Base-by-base conservation (phyloP, 2,797 vertebrate species). In the Botia almorhae region DNA sequence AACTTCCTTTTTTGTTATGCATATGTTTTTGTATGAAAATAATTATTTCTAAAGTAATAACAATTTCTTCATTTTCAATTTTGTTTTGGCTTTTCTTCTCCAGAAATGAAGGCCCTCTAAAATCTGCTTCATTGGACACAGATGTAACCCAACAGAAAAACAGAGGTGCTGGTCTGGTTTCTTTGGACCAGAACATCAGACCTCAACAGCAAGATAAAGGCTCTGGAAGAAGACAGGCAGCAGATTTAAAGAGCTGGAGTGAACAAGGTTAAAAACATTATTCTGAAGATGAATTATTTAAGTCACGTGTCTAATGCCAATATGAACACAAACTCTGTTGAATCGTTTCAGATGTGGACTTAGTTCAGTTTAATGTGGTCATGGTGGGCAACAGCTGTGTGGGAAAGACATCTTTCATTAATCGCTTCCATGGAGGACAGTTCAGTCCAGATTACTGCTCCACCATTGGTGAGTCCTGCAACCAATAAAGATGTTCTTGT, bases 381-480 rank as follows among this genome's bases (percentile, higher is more conserved):
- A 95, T 99, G 61, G 77, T 99, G 2, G 98, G 98, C 85, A 94
- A 96, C 85, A 94, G 96, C 78, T 89, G 89, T 0, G 96, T 98
- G 86, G 98, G 98, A 68, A 99, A 99, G 87, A 97, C 97, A 0
- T 96, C 96, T 0, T 98, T 98, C 87, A 92, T 98, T 86, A 91
- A 93, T 88, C 91, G 95, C 53, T 82, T 96, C 77, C 92, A 94
- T 0, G 89, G 89, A 0, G 89, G 95, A 39, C 81, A 88, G 83
- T 97, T 96, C 70, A 90, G 85, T 76, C 79, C 86, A 0, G 91
- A 94, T 53, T 76, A 94, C 43, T 64, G 89, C 0, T 85, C 96
- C 12, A 97, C 98, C 0, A 82, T 98, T 85, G 97, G 98, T 99
- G 92, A 91, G 92, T 78, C 3, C 69, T 14, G 26, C 3, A 0